These are phyloP conservation scores for Sycophila sp. DNA, from an alignment of 1,140 invertebrate species.

Conservation along the genomic window DNA sequence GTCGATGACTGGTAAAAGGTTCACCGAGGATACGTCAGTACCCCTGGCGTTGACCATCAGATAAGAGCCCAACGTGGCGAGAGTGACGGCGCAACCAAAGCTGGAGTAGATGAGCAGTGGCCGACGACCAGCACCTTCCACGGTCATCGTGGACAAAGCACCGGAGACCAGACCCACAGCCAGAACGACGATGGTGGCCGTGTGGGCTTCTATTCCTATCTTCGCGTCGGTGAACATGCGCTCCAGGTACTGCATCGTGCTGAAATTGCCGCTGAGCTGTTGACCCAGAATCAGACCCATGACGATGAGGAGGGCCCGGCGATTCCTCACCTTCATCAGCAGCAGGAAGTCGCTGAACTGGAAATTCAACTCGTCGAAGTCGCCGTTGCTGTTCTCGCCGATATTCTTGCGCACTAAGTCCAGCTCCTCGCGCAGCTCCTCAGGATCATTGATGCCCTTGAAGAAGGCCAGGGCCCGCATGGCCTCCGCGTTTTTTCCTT, in stretches of 20 bases:
- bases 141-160: conserved; percentile 71
- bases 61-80: conserved; percentile 71
- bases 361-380: conserved; percentile 56
- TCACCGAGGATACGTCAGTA: conserved; percentile 54
- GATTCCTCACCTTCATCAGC: conserved; percentile 65
- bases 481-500: conserved; percentile 70
- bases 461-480: conserved; percentile 71
- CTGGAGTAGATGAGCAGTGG: conserved; percentile 74
- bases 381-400: conserved; percentile 64
- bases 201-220: conserved; percentile 65
- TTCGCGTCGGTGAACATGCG: conserved; percentile 75
- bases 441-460: conserved; percentile 64
- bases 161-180: conserved; percentile 75
- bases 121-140: conserved; percentile 78
- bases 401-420: conserved; percentile 71
- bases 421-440: conserved; percentile 70
- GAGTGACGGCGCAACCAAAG: conserved; percentile 67
- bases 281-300: conserved; percentile 78
- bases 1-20: conserved; percentile 73
- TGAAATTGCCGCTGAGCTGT: conserved; percentile 82
- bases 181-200: conserved; percentile 76
- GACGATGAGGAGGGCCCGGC: conserved; percentile 74
- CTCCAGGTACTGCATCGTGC: conserved; percentile 80
- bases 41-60: conserved; percentile 64
- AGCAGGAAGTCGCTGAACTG: conserved; percentile 51